These are phyloP conservation scores for Alligator sinensis DNA, from an alignment of 2,113 vertebrate genomes.

Conservation along the genomic window DNA sequence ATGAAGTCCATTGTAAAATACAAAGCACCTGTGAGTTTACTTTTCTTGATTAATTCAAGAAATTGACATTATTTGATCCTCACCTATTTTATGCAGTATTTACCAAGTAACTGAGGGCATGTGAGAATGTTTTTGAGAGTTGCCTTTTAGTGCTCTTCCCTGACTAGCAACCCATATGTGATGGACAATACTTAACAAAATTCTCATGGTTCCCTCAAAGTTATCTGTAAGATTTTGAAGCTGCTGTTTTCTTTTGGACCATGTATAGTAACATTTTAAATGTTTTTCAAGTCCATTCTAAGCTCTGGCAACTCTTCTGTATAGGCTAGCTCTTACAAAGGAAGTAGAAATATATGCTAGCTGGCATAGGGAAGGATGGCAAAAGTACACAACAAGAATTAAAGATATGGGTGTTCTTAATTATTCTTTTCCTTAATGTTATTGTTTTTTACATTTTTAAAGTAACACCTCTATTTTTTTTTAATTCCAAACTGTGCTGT, in stretches of 20 bases:
- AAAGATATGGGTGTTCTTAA: not conserved
- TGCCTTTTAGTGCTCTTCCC: not conserved
- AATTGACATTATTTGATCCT: not conserved
- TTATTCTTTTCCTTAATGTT: not conserved
- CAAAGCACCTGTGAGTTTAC: not conserved
- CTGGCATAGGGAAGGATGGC: not conserved
- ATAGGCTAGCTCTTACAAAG: not conserved
- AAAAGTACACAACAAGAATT: not conserved
- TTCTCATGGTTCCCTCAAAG: not conserved
- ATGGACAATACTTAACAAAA: not conserved
- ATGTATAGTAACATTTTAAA: not conserved
- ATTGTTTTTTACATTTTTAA: not conserved
- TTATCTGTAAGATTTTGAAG: not conserved
- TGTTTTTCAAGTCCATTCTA: not conserved
- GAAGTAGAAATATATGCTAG: not conserved
- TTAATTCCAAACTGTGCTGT: not conserved
- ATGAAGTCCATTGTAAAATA: not conserved
- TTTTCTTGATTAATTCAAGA: not conserved
- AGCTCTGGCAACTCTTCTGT: rapidly evolving
- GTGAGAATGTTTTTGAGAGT: not conserved
- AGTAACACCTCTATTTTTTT: not conserved
- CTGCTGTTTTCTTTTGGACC: not conserved
- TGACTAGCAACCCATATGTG: not conserved
- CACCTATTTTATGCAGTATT: not conserved
- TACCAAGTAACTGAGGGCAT: not conserved